Percentiles rank a stretch among this genome's conserved stretches.
These are phyloP conservation scores for Perizoma affinitatum DNA, from an alignment of 2,888 invertebrate genomes.

Conservation along the genomic window DNA sequence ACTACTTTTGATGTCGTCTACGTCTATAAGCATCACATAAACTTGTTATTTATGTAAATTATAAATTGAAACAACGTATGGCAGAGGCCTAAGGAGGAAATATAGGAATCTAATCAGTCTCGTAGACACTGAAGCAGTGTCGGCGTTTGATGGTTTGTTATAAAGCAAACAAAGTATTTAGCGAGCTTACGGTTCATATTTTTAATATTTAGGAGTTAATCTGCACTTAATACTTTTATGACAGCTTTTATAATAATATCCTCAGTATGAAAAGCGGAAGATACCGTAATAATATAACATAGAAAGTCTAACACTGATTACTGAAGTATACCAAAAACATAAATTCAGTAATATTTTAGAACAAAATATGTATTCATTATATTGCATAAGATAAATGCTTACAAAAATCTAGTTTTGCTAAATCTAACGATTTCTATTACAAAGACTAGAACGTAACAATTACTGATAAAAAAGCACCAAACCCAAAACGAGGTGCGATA, in stretches of 20 bases:
- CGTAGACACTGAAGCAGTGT: slow-evolving; percentile 16
- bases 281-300: slow-evolving; percentile 4
- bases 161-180: background rate
- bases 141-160: slow-evolving; percentile 2
- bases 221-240: background rate
- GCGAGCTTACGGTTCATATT: too few species aligned
- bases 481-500: too few species aligned
- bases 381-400: too few species aligned
- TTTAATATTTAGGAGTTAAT: background rate
- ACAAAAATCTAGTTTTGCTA: too few species aligned
- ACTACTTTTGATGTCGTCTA: background rate
- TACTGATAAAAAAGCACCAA: too few species aligned
- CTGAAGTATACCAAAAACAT: too few species aligned
- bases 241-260: background rate
- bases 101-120: slow-evolving; percentile 11
- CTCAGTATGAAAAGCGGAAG: slow-evolving; percentile 6
- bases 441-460: too few species aligned
- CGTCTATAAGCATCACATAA: slow-evolving; percentile 4
- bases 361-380: too few species aligned
- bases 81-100: slow-evolving; percentile 29
- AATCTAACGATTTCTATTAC: too few species aligned
- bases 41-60: slow-evolving; percentile 41
- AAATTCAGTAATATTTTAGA: too few species aligned
- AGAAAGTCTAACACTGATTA: background rate
- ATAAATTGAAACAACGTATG: slow-evolving; percentile 40